Evolutionary conservation across 2,113 vertebrate species (phyloP), one percentile per base, ranked within the genome.

Genomic region (Sula dactylatra): DNA sequence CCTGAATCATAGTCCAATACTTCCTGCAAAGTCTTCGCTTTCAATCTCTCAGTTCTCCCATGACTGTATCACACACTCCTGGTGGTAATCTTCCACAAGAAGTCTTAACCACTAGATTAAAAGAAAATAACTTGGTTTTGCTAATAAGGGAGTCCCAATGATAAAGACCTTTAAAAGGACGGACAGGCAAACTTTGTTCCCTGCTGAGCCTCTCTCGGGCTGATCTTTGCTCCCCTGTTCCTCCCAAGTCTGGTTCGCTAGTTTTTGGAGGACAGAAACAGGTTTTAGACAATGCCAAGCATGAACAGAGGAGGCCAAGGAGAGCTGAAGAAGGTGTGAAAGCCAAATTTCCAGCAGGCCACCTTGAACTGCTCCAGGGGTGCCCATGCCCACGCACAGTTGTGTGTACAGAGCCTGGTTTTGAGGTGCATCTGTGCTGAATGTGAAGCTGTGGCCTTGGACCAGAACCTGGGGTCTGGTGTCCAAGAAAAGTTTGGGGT

Each of bases 311-410:
- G 50, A 90, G 31, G 58, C 24, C 31, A 66, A 78, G 52, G 25
- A 36, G 31, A 83, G 34, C 11, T 83, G 50, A 74, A 86, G 66
- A n/a, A 72, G 62, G 7, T 8, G 6, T 9, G 25, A 40, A 70
- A 74, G 86, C 58, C 91, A 89, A 73, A 94, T 94, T 96, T 85
- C 84, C 93, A 93, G 78, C 86, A 76, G 83, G 65, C 17, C 25
- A 3, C 11, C 54, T 3, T 21, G 14, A 81, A 4, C 20, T 36
- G 47, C 82, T 80, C 25, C 0, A 0, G 31, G 52, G 55, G 27
- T 77, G 50, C 31, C 36, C 0, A 0, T 55, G 49, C 36, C 32
- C 36, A 6, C 3, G 1, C 2, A 1, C 0, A 0, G 52, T 45
- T 74, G 31, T 2, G 7, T 72, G 76, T 66, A 32, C 66, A 52